phyloP scores from a whole-genome alignment of 23 tunicate genomes.

The Oikopleura albicans region DNA sequence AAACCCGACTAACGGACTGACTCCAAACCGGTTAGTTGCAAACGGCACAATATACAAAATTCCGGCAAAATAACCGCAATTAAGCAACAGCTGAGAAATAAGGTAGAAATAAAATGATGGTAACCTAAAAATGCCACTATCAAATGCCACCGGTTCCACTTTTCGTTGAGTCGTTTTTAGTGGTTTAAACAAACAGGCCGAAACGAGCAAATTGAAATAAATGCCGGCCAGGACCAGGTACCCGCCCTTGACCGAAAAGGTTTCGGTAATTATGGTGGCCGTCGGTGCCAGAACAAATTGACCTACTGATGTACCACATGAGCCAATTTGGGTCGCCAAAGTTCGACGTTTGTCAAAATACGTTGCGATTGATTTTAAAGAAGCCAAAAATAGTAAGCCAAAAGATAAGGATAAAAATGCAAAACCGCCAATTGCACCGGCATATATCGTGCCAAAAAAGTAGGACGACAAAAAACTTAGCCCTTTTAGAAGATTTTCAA shows the following conservation, averaged over 20 bases:
- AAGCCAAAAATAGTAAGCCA: neutral
- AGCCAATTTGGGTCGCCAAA: neutral
- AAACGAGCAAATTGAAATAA: neutral
- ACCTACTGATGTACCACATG: slow-evolving; percentile 10
- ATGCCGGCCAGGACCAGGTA: neutral
- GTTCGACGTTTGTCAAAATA: neutral
- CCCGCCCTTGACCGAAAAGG: neutral
- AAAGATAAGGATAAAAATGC: neutral
- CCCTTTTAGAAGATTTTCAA: too few species aligned
- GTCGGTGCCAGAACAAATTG: neutral
- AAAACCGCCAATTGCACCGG: neutral
- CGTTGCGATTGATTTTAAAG: neutral
- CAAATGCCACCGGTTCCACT: neutral
- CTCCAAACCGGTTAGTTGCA: too few species aligned
- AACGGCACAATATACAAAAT: neutral
- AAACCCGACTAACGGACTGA: too few species aligned
- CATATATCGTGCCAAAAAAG: neutral
- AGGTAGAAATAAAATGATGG: neutral
- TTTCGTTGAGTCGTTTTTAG: neutral
- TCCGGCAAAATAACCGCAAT: neutral
- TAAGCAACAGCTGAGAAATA: neutral
- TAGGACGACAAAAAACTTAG: neutral
- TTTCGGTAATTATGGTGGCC: neutral
- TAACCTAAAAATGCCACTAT: neutral
- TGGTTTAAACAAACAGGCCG: neutral